Percentiles rank a stretch among this genome's conserved stretches.
Conservation (phyloP, 2,113 vertebrate genomes). For the Picathartes gymnocephalus region DNA sequence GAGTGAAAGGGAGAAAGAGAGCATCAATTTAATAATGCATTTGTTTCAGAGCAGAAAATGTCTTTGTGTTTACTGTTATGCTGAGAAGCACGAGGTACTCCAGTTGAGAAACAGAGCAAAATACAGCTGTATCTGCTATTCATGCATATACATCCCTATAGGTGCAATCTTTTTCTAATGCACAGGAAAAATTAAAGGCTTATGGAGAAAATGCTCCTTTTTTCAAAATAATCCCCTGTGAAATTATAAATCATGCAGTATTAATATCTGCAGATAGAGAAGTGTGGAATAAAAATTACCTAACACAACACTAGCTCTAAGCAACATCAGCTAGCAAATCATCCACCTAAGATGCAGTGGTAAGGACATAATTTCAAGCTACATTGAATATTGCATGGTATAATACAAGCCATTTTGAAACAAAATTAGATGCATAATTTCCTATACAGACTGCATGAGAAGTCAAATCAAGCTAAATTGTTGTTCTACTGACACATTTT, state of each 20-base stretch:
- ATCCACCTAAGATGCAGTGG: conserved; percentile 21
- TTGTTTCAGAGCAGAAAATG: background rate
- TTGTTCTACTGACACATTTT: conserved; percentile 37
- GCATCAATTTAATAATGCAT: background rate
- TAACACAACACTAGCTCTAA: conserved; percentile 23
- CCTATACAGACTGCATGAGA: conserved; percentile 23
- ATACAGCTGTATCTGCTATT: background rate
- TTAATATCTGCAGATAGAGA: conserved; percentile 11
- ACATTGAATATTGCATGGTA: conserved; percentile 41
- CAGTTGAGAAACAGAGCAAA: background rate
- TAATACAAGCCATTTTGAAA: conserved; percentile 62
- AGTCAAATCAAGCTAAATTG: conserved; percentile 52
- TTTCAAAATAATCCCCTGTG: background rate
- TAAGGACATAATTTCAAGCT: conserved; percentile 64
- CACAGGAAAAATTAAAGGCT: background rate
- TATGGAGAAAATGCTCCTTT: background rate
- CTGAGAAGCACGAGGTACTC: background rate
- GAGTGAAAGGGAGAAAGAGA: background rate
- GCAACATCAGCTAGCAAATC: conserved; percentile 59
- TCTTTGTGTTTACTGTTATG: background rate
- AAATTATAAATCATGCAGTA: conserved; percentile 23
- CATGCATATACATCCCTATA: background rate
- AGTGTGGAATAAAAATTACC: conserved; percentile 34
- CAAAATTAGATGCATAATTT: conserved; percentile 66
- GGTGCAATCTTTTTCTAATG: background rate